These are phyloP conservation scores for Rhinichthys osculus DNA, from an alignment of 2,797 vertebrate species.

Conservation along the genomic window DNA sequence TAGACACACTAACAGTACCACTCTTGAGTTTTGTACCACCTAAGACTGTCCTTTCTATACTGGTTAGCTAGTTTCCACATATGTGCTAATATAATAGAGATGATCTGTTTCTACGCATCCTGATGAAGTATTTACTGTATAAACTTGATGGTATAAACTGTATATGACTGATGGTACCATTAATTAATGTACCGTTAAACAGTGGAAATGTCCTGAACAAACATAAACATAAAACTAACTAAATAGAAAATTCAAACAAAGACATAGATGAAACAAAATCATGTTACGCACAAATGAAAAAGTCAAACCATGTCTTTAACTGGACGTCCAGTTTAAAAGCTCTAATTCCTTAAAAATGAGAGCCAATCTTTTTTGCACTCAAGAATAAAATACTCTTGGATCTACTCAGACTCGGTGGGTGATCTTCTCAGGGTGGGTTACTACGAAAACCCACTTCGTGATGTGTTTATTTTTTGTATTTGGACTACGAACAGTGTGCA, in stretches of 20 bases:
- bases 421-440: slow-evolving; percentile 32
- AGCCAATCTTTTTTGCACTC: slow-evolving; percentile 9
- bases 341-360: not conserved
- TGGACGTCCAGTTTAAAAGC: slow-evolving; percentile 10
- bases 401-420: slow-evolving; percentile 22
- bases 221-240: not conserved
- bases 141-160: slow-evolving; percentile 1
- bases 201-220: slow-evolving; percentile 1
- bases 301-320: slow-evolving; percentile 15
- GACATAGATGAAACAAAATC: slow-evolving; percentile 4
- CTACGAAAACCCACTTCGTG: not conserved
- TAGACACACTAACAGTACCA: not conserved
- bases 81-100: not conserved
- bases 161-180: not conserved
- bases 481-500: slow-evolving; percentile 2
- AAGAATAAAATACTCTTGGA: slow-evolving; percentile 22
- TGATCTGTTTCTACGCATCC: not conserved
- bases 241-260: slow-evolving; percentile 2
- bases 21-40: not conserved
- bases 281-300: not conserved
- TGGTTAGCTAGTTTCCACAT: not conserved
- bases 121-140: not conserved
- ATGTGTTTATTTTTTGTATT: slow-evolving; percentile 1
- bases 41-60: not conserved
- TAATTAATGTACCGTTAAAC: slow-evolving; percentile 15